phyloP scores from a whole-genome alignment of 2,797 vertebrate genomes.

The Taenioides sp. region DNA sequence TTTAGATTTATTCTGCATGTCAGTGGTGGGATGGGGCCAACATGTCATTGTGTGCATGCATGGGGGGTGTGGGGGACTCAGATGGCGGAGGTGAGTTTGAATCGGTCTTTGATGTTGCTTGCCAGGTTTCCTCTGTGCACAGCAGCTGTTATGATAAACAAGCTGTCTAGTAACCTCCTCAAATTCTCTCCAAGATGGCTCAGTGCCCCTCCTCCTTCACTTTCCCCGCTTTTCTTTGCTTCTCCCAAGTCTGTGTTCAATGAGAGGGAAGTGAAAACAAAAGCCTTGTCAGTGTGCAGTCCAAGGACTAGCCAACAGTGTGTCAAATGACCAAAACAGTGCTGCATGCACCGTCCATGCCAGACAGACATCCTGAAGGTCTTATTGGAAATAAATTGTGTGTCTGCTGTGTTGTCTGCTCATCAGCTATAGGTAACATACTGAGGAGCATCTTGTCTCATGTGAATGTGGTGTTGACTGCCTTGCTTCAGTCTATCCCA shows the following conservation, averaged over 20 bases:
- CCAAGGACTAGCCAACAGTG: conserved; percentile 10
- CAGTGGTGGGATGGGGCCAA: conserved; percentile 26
- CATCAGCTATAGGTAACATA: not conserved
- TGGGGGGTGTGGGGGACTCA: conserved; percentile 48
- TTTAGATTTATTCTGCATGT: conserved; percentile 29
- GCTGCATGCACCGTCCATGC: not conserved
- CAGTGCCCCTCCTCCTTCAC: conserved; percentile 50
- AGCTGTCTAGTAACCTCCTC: conserved; percentile 75
- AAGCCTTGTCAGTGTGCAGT: conserved; percentile 60
- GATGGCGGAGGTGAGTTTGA: conserved; percentile 72
- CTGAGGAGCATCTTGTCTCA: not conserved
- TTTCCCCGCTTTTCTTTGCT: conserved; percentile 42
- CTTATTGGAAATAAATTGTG: not conserved
- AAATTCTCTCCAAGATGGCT: conserved; percentile 68
- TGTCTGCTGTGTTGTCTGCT: not conserved
- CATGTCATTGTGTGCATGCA: conserved; percentile 20
- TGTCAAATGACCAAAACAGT: not conserved
- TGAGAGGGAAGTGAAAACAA: conserved; percentile 78
- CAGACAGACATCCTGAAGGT: not conserved
- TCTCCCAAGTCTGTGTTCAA: conserved; percentile 65
- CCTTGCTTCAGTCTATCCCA: not conserved
- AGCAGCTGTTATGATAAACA: conserved; percentile 80
- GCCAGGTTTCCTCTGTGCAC: conserved; percentile 79
- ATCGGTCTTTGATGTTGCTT: conserved; percentile 69
- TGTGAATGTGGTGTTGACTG: not conserved